Base-by-base conservation (phyloP, 1,140 invertebrate species). In the Heterodera schachtii region DNA sequence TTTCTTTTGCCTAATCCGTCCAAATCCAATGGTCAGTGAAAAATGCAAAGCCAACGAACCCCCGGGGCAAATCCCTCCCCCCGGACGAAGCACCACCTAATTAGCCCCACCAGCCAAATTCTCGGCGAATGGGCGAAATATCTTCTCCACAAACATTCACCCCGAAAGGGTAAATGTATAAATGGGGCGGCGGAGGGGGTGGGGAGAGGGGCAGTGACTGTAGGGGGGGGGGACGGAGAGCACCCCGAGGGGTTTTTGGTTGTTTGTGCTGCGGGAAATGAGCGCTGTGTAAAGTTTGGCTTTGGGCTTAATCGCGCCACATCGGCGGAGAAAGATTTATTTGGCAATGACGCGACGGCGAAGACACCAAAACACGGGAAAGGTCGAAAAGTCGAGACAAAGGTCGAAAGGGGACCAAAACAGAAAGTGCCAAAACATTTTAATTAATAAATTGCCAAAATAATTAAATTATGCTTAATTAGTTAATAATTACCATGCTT, bases 261-360 rank as follows among this genome's bases (percentile, higher is more conserved):
- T 78, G 77, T 78, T 78, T 70, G 64, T 69, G 66, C 77, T 64
- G 75, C 52, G 75, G 70, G 64, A 31, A 69, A 13, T n/a, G 49
- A 41, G 69, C 66, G 60, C 43, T 78, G 75, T 78, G 75, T 78
- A 78, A 78, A 78, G 77, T 78, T 78, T 78, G 77, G 70, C 77
- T 78, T 66, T 78, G 31, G 70, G 77, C 52, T 78, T 78, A 69
- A 64, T 64, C 57, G 57, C 57, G 57, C 57, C 57, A 64, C 57
- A 64, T 64, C 57, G 16, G 16, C 57, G 57, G 16, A 64, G 57
- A 19, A 19, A 64, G 57, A 64, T 64, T 64, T 64, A 64, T 64
- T 64, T 64, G 57, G 57, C 16, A 2, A 19, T 64, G 57, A 64
- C 57, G 57, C 57, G 57, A 64, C 57, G 57, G 57, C 8, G 4